Conservation (phyloP, 2,888 invertebrate species). For the Cosmopolites sordidus region DNA sequence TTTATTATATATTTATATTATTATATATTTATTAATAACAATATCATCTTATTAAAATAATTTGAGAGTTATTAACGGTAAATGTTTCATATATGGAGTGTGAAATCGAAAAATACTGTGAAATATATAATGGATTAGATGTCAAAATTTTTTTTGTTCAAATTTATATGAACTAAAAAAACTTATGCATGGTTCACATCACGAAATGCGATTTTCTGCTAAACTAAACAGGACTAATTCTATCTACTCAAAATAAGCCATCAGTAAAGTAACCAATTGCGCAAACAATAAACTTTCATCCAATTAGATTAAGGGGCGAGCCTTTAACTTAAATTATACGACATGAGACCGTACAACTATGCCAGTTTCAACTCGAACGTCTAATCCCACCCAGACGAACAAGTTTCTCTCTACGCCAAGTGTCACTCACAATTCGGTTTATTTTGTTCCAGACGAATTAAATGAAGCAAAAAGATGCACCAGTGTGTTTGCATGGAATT, state of each 20-base stretch:
- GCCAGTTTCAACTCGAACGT: conserved; percentile 21
- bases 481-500: conserved; percentile 15
- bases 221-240: background rate
- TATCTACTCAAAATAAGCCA: background rate
- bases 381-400: conserved; percentile 25
- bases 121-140: too few species aligned
- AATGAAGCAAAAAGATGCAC: conserved; percentile 24
- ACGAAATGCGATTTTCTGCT: too few species aligned
- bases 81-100: too few species aligned
- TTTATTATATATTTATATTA: too few species aligned
- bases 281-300: conserved; percentile 28
- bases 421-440: conserved; percentile 24
- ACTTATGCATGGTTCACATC: too few species aligned
- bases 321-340: conserved; percentile 25
- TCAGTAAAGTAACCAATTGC: background rate
- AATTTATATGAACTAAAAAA: too few species aligned
- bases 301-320: conserved; percentile 24
- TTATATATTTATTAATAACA: too few species aligned
- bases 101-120: too few species aligned
- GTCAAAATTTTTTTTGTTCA: too few species aligned
- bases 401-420: conserved; percentile 21
- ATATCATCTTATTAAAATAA: too few species aligned
- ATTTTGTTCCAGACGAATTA: conserved; percentile 22
- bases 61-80: too few species aligned
- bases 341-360: conserved; percentile 24